Evolutionary conservation across 35 echinoderm and acorn worm genomes (phyloP), one percentile per base, ranked within the genome.

Genomic region (Heliocidaris tuberculata): DNA sequence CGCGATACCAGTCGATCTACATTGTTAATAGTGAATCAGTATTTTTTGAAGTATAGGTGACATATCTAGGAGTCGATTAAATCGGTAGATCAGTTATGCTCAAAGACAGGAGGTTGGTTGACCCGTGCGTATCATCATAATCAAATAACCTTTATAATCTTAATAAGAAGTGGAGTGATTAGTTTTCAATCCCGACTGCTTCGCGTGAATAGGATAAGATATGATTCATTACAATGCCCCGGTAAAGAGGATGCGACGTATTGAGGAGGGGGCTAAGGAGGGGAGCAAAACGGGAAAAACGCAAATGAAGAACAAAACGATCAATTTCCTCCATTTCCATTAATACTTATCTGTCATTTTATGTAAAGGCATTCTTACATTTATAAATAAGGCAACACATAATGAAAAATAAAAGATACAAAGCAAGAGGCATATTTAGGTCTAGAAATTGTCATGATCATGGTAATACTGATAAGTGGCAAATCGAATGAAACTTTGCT

Each of bases 301-400:
- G 30, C 4, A 31, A 30, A 88, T 35, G 86, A 88, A 88, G 30
- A 88, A 88, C 86, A 88, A 88, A 48, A 88, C 31, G 86, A 88
- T 70, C 60, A 70, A 70, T 70, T 70, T 70, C 60, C 60, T 27
- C 24, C 60, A 24, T 27, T 3, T 70, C 60, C 60, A 70, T 16
- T 70, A 70, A 70, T 70, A 70, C 11, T 21, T 70, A 70, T 16
- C 15, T 70, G 60, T 70, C 50, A 52, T 7, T 52, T 52, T 70
- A 21, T 27, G 24, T 70, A 70, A 19, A 27, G 60, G 60, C 60
- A 70, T 70, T 24, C 60, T 2, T 16, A 70, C 60, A 5, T 6
- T 24, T 70, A 70, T 70, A 70, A 27, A 70, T 24, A 13, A 65
- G 17, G 60, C 60, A 13, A 70, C 0, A 27, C 17, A 24, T 13